These are phyloP conservation scores for Marcusenius ussheri DNA, from an alignment of 2,113 vertebrate genomes.

Conservation along the genomic window DNA sequence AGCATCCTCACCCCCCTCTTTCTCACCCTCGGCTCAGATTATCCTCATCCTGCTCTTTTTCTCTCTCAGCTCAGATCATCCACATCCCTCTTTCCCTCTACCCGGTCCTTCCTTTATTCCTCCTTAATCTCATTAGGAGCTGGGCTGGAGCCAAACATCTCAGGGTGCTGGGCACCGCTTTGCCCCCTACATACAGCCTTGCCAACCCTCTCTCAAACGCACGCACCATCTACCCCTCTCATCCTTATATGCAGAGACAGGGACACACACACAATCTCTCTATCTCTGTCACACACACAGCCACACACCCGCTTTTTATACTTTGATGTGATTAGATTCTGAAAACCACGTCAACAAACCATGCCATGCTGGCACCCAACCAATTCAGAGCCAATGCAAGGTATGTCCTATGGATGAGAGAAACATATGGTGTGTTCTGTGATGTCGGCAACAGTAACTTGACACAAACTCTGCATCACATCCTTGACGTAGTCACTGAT, in stretches of 20 bases:
- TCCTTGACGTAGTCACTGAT: background rate
- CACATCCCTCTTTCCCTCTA: slow-evolving; percentile 26
- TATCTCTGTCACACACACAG: background rate
- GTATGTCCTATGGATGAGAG: background rate
- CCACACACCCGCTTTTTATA: background rate
- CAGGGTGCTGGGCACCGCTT: slow-evolving; percentile 20
- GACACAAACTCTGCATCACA: background rate
- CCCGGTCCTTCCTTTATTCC: slow-evolving; percentile 27
- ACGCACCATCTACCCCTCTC: background rate
- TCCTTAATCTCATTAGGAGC: slow-evolving; percentile 45
- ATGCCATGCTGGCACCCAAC: background rate
- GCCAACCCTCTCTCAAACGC: background rate
- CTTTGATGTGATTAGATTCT: background rate
- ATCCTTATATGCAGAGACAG: background rate
- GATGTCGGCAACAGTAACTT: background rate
- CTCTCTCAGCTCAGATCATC: background rate
- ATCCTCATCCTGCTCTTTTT: background rate
- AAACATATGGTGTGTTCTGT: background rate
- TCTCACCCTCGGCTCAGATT: background rate
- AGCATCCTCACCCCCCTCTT: background rate
- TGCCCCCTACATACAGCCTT: background rate
- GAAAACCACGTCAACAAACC: slow-evolving; percentile 4
- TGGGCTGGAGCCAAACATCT: slow-evolving; percentile 34
- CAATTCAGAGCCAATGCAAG: background rate
- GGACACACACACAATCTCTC: slow-evolving; percentile 1